A percentile compares a stretch with the other conserved stretches of the same genome.
Conservation (phyloP, 2,797 vertebrate species). For the Tarsius wallacei region DNA sequence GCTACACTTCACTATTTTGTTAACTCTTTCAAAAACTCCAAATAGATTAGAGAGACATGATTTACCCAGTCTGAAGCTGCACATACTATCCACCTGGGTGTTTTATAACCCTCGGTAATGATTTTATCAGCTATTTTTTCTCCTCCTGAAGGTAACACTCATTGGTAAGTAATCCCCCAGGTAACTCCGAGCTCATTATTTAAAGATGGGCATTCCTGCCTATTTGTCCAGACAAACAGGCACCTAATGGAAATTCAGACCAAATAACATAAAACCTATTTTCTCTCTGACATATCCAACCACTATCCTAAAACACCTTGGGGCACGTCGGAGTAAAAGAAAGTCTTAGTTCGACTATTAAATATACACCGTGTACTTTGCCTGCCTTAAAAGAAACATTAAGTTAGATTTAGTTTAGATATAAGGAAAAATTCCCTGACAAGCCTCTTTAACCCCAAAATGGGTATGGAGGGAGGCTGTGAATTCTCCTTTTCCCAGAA, state of each 20-base stretch:
- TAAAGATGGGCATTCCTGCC: conserved; percentile 82
- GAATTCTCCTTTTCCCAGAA: conserved; percentile 62
- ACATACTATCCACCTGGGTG: conserved; percentile 57
- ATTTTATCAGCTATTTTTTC: conserved; percentile 83
- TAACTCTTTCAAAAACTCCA: conserved; percentile 89
- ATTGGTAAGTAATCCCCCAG: conserved; percentile 80
- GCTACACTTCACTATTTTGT: conserved; percentile 88
- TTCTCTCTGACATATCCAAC: conserved; percentile 80
- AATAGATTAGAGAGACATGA: conserved; percentile 86
- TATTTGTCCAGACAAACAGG: conserved; percentile 82
- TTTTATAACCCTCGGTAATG: conserved; percentile 81
- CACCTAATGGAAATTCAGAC: conserved; percentile 83
- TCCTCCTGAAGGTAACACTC: conserved; percentile 75
- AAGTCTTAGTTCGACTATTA: conserved; percentile 70
- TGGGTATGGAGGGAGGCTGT: not conserved
- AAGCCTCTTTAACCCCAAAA: conserved; percentile 73
- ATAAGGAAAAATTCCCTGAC: conserved; percentile 78
- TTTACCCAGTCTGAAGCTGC: conserved; percentile 86
- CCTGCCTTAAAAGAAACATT: conserved; percentile 73
- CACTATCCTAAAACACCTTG: conserved; percentile 71
- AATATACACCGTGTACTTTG: conserved; percentile 70
- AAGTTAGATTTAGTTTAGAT: conserved; percentile 77
- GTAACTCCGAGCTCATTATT: conserved; percentile 81
- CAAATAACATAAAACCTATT: conserved; percentile 81
- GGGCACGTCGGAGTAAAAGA: conserved; percentile 78